A percentile compares a stretch with the other conserved stretches of the same genome.
These are phyloP conservation scores for Tachina lurida DNA, from an alignment of 2,888 invertebrate species.

Conservation along the genomic window DNA sequence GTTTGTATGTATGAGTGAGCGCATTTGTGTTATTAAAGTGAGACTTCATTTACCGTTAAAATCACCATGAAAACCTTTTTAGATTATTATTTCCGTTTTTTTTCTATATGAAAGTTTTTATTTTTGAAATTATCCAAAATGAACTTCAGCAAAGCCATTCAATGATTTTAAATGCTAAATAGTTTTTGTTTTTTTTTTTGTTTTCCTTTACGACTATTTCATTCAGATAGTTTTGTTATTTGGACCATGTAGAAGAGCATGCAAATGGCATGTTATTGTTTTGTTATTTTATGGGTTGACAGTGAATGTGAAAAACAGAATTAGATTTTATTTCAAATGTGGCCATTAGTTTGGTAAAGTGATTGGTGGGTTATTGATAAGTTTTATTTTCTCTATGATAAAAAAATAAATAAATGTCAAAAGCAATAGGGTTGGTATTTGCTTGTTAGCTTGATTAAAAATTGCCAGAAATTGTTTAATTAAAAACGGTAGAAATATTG, in stretches of 20 bases:
- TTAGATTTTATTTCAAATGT: conserved; percentile 52
- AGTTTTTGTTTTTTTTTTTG: conserved; percentile 1
- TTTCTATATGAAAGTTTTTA: conserved; percentile 15
- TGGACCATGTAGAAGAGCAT: conserved; percentile 8
- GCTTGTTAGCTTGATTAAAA: neutral
- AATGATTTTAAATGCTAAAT: conserved; percentile 36
- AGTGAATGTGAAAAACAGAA: conserved; percentile 56
- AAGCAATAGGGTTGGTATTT: neutral
- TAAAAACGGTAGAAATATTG: neutral
- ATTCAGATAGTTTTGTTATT: conserved; percentile 35
- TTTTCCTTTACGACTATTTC: neutral
- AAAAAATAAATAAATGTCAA: conserved; percentile 3
- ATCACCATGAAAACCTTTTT: conserved; percentile 58
- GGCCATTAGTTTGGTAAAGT: conserved; percentile 44
- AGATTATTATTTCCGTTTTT: conserved; percentile 24
- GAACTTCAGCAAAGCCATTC: conserved; percentile 26
- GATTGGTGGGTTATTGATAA: conserved; percentile 31
- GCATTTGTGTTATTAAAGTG: conserved; percentile 17
- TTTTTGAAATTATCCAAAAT: conserved; percentile 53
- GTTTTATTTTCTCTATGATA: neutral
- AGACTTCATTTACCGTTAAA: conserved; percentile 55
- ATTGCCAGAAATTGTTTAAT: neutral
- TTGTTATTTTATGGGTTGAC: conserved; percentile 47
- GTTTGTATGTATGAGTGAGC: neutral
- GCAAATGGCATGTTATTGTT: conserved; percentile 48